These are phyloP conservation scores for Tipula lateralis DNA, from an alignment of 2,888 invertebrate species.

Conservation along the genomic window DNA sequence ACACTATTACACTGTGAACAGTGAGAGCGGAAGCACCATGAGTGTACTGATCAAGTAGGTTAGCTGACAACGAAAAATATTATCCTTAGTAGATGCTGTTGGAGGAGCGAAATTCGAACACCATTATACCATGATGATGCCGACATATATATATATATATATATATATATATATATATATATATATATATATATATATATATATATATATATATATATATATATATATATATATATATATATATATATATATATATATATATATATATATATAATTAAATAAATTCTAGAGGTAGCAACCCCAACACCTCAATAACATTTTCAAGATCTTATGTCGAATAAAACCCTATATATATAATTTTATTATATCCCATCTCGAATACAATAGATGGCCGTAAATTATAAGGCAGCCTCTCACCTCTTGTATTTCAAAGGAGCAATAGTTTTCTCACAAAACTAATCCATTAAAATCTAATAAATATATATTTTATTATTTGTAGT, in stretches of 20 bases:
- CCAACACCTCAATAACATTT: not conserved
- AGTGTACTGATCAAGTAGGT: too few species aligned
- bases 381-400: not conserved
- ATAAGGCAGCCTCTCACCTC: not conserved
- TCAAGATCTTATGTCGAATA: not conserved
- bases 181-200: too few species aligned
- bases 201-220: too few species aligned
- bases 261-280: not conserved
- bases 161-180: too few species aligned
- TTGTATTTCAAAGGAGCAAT: not conserved
- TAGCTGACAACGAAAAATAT: too few species aligned
- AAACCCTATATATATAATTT: not conserved
- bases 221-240: not conserved
- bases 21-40: too few species aligned
- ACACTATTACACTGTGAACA: too few species aligned
- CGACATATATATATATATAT: too few species aligned
- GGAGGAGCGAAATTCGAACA: too few species aligned
- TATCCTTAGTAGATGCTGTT: too few species aligned
- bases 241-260: not conserved
- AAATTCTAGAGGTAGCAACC: not conserved
- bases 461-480: constrained; percentile 24
- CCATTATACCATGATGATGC: too few species aligned
- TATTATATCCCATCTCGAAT: not conserved
- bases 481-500: not conserved
- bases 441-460: constrained; percentile 2